Evolutionary conservation across 2,113 vertebrate species (phyloP).

Genomic region (Aramus guarauna): DNA sequence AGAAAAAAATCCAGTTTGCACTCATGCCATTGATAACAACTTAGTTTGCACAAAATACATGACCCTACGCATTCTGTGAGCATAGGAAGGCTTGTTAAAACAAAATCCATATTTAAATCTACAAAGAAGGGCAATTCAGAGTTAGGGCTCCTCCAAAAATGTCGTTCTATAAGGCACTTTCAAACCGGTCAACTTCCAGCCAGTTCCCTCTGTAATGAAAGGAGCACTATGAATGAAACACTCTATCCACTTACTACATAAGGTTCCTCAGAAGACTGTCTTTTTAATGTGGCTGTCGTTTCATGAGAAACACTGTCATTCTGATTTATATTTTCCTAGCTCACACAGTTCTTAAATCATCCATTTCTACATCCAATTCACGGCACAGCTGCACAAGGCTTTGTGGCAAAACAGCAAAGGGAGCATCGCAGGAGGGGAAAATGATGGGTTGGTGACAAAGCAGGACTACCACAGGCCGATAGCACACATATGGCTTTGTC

Average conservation of each 20-base stretch:
- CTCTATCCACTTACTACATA: not conserved
- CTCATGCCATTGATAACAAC: not conserved
- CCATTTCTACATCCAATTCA: not conserved
- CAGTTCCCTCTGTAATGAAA: not conserved
- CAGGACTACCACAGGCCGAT: not conserved
- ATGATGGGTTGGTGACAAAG: not conserved
- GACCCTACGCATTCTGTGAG: not conserved
- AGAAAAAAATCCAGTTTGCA: not conserved
- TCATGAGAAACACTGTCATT: not conserved
- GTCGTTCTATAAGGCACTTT: not conserved
- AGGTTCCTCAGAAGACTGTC: not conserved
- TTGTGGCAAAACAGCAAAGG: not conserved
- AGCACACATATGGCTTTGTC: not conserved
- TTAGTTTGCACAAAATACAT: not conserved
- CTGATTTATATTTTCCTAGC: not conserved
- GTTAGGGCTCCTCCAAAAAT: not conserved
- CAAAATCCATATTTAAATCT: not conserved
- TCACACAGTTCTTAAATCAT: not conserved
- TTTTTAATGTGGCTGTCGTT: not conserved
- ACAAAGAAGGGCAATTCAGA: not conserved
- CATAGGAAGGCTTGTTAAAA: not conserved
- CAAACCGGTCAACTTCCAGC: not conserved
- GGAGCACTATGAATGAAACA: not conserved
- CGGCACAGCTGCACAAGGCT: not conserved
- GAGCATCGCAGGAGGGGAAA: not conserved